These are phyloP conservation scores for Balaenoptera acutorostrata DNA, from an alignment of 2,113 vertebrate genomes.

Conservation along the genomic window DNA sequence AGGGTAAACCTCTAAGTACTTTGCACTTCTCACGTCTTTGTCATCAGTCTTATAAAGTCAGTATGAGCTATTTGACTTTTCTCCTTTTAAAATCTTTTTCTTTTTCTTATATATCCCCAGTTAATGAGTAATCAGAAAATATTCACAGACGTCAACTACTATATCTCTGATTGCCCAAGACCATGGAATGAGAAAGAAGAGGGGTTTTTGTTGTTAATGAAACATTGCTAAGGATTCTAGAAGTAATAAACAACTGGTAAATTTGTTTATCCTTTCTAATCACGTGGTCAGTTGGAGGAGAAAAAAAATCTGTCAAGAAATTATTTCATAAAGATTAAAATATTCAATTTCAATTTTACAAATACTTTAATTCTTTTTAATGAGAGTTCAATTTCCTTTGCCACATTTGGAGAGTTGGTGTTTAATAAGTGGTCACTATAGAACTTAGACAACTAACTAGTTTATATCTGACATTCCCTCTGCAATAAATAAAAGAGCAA, in stretches of 20 bases:
- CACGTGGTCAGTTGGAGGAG: not conserved
- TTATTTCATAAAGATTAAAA: constrained; percentile 11
- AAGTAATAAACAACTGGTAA: not conserved
- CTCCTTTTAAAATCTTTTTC: not conserved
- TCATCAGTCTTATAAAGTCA: constrained; percentile 14
- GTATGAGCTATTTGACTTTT: constrained; percentile 38
- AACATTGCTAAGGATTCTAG: not conserved
- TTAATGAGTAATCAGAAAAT: not conserved
- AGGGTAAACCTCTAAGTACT: not conserved
- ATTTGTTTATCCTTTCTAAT: constrained; percentile 37
- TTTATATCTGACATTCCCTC: not conserved
- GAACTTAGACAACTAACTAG: not conserved
- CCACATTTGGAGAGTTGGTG: constrained; percentile 59
- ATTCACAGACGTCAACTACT: not conserved
- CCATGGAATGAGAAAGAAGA: not conserved
- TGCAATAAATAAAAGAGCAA: constrained; percentile 10
- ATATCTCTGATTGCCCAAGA: not conserved
- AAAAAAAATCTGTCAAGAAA: not conserved
- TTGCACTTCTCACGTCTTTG: not conserved
- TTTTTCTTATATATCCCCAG: not conserved
- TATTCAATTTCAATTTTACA: constrained; percentile 62
- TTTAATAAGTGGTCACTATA: constrained; percentile 67
- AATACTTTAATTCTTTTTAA: constrained; percentile 59
- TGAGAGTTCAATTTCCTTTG: constrained; percentile 64
- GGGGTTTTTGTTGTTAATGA: not conserved